Evolutionary conservation across 2,888 invertebrate genomes (phyloP), one percentile per base, ranked within the genome.

Genomic region (Palloptera scutellata): DNA sequence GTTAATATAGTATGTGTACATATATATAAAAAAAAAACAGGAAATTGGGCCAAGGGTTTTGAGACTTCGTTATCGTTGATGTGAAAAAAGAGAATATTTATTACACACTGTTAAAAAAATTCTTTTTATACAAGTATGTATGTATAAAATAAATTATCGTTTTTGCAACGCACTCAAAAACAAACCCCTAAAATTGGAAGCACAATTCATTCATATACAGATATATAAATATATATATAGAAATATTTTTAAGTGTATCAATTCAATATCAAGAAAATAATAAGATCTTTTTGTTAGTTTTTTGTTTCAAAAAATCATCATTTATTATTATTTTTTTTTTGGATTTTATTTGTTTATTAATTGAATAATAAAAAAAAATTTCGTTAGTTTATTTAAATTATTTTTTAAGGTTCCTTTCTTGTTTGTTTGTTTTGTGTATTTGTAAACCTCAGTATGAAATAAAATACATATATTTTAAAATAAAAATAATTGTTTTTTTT

Each of bases 11-110:
- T 45, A 45, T 67, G 20, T 52, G 2, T 48, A 60, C 13, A 51
- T 52, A 51, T 15, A 51, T 12, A 40, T 40, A 68, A 68, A 61
- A 68, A 65, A 68, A 72, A 61, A 70, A 79, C 81, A 81, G 81
- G 81, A 82, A 81, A 79, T 83, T 80, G 80, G 84, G 82, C 84
- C 84, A 79, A 79, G 76, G 78, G 74, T 79, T 78, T 72, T 75
- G 67, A 74, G 72, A 76, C 76, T 69, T 78, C 73, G 45, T 65
- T 67, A 55, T 13, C 10, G 45, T 4, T 53, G 53, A 53, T 19
- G 17, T 59, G 30, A 57, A 30, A 30, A 30, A 30, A 53, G 30
- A 45, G 48, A 30, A 40, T 62, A 43, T 67, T 13, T 61, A 58
- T 48, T 58, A 40, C 61, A 58, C 30, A 53, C 62, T 61, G 64